phyloP scores from a whole-genome alignment of 2,797 vertebrate species.

The Dallia pectoralis region DNA sequence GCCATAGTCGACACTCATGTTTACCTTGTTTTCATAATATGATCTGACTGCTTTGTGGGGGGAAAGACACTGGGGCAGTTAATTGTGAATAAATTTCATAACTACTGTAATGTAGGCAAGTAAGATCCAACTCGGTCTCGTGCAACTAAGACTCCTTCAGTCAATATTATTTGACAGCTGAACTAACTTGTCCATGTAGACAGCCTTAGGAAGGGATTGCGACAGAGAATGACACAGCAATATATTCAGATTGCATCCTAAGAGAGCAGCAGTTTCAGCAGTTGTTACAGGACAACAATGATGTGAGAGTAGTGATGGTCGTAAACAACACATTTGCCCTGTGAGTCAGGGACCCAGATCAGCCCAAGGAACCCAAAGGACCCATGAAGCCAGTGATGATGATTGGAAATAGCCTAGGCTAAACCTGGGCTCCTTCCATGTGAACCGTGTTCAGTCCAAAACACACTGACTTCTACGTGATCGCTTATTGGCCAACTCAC shows the following conservation, averaged over 20 bases:
- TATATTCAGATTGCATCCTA: constrained; percentile 9
- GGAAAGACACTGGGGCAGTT: neutral
- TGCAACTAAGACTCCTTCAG: neutral
- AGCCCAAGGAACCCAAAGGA: neutral
- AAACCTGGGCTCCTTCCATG: neutral
- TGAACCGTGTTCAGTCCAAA: neutral
- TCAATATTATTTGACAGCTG: neutral
- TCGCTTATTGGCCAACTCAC: no score
- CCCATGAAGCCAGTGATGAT: neutral
- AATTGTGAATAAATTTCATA: neutral
- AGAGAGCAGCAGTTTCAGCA: neutral
- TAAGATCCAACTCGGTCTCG: neutral
- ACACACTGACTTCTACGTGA: neutral
- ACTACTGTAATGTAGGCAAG: neutral
- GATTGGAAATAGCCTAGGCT: neutral
- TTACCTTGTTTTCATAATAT: neutral
- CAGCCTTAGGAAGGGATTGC: neutral
- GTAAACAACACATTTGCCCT: neutral
- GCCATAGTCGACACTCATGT: neutral
- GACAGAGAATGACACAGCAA: constrained; percentile 7
- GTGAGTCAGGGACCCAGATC: neutral
- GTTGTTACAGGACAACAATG: constrained; percentile 9
- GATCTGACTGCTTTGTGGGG: neutral
- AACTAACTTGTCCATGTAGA: neutral
- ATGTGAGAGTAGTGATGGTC: neutral